These are phyloP conservation scores for Thamnaconus septentrionalis DNA, from an alignment of 2,113 vertebrate species.

Conservation along the genomic window DNA sequence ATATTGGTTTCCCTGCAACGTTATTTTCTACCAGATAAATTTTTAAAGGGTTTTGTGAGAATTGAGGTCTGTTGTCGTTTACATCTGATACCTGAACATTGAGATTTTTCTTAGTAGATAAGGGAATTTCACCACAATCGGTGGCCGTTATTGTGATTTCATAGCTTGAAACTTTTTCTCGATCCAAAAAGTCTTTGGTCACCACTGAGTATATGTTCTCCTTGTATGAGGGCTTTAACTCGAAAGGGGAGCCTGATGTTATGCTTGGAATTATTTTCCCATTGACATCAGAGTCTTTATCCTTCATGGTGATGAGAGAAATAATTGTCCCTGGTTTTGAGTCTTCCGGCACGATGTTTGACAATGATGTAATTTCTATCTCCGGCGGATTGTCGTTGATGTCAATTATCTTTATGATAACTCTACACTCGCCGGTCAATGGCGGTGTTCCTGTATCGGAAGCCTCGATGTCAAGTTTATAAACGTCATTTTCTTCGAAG, in stretches of 20 bases:
- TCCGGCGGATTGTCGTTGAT: constrained; percentile 80
- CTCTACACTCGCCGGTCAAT: constrained; percentile 52
- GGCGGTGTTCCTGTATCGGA: constrained; percentile 55
- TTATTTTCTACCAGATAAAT: constrained; percentile 68
- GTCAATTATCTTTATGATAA: constrained; percentile 73
- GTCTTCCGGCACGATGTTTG: constrained; percentile 55
- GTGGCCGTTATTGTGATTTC: constrained; percentile 68
- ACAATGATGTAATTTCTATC: constrained; percentile 71
- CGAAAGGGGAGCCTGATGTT: constrained; percentile 58
- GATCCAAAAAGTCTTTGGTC: constrained; percentile 56
- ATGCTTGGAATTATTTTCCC: constrained; percentile 60
- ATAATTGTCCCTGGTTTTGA: constrained; percentile 58
- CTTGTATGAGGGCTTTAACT: constrained; percentile 64
- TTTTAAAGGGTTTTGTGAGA: constrained; percentile 34
- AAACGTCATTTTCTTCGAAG: constrained; percentile 47
- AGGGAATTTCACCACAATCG: constrained; percentile 56
- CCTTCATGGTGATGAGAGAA: constrained; percentile 65
- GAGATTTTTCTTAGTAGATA: constrained; percentile 52
- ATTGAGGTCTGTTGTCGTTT: constrained; percentile 65
- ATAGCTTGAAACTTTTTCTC: constrained; percentile 70
- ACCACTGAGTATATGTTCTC: constrained; percentile 72
- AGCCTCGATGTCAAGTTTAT: constrained; percentile 62
- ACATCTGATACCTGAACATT: constrained; percentile 65
- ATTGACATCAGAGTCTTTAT: constrained; percentile 66
- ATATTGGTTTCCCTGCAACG: constrained; percentile 37